Evolutionary conservation across 2,888 invertebrate species (phyloP).

Genomic region (Nemurella pictetii): DNA sequence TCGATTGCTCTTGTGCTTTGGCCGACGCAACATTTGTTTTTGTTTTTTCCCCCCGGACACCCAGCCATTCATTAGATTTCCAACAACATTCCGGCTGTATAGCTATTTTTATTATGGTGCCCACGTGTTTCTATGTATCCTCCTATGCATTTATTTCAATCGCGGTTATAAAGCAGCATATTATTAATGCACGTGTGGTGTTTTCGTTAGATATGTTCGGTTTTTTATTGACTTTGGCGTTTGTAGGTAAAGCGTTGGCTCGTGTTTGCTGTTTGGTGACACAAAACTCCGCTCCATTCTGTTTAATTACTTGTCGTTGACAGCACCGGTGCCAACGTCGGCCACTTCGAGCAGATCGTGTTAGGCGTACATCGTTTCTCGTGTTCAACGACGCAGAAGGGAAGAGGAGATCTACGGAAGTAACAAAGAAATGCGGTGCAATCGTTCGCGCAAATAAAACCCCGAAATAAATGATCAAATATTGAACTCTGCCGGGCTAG

Average conservation of each 20-base stretch:
- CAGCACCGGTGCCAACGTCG: background rate
- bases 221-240: constrained; percentile 13
- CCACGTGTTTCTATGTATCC: background rate
- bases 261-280: background rate
- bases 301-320: background rate
- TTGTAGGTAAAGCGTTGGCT: background rate
- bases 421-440: too few species aligned
- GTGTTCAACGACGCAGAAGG: too few species aligned
- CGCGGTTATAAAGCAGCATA: background rate
- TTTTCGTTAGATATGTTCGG: background rate
- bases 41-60: background rate
- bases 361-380: too few species aligned
- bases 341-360: background rate
- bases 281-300: background rate
- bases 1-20: background rate
- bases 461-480: too few species aligned
- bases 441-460: too few species aligned
- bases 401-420: too few species aligned
- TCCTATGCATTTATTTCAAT: background rate
- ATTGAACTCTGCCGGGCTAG: too few species aligned
- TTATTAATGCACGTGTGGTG: background rate
- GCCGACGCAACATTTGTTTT: background rate
- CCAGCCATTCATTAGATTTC: background rate
- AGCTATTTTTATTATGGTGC: background rate
- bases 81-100: background rate